Conservation (phyloP, 2,113 vertebrate species). For the Drymodes brunneopygia region DNA sequence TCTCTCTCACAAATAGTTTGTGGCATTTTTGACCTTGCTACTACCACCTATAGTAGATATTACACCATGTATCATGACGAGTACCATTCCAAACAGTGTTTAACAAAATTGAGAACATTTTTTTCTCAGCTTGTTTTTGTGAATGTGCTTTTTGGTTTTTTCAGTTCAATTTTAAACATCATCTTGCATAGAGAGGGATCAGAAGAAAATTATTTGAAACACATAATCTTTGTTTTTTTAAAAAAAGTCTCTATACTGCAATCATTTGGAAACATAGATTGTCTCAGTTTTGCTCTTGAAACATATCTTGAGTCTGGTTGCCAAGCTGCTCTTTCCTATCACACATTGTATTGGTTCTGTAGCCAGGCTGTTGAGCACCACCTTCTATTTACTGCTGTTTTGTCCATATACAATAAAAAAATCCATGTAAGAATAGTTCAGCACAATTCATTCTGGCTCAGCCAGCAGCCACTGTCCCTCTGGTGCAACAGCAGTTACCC, state of each 20-base stretch:
- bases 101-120: neutral
- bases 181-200: neutral
- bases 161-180: neutral
- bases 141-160: neutral
- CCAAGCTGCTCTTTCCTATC: neutral
- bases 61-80: neutral
- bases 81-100: neutral
- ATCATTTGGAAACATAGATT: neutral
- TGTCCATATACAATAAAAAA: neutral
- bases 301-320: neutral
- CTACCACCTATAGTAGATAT: neutral
- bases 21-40: neutral
- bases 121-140: neutral
- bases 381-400: neutral
- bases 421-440: neutral
- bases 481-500: neutral
- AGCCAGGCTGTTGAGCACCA: neutral
- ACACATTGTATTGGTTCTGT: neutral
- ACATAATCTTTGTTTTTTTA: neutral
- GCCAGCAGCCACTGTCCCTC: neutral
- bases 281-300: neutral
- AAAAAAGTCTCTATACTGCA: neutral
- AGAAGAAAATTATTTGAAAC: neutral
- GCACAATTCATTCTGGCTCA: neutral
- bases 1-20: neutral